Base-by-base conservation (phyloP, 2,797 vertebrate genomes). In the Lepilemur ruficaudatus region DNA sequence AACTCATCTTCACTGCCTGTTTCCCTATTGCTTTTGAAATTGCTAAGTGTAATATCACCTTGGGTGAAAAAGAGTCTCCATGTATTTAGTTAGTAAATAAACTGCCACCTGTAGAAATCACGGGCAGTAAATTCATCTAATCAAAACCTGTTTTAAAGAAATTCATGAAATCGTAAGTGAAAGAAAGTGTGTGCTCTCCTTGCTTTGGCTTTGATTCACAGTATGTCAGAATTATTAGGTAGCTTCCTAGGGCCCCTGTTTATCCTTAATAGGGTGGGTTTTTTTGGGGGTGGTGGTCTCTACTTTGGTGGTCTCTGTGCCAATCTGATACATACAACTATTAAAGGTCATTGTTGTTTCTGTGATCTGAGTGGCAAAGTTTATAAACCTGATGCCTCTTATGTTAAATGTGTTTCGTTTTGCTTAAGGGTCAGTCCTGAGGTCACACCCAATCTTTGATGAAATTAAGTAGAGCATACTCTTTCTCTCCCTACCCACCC, bases 11-110 rank as follows among this genome's bases (percentile, higher is more conserved):
- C 78, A 76, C 43, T 91, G 59, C 69, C 4, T 92, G 1, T 93
- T 92, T 95, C 14, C 38, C 15, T 25, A 48, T 82, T 93, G 59
- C 65, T 85, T 94, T 88, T 78, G 35, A 92, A 96, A 61, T 82
- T 72, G 76, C 69, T 63, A 84, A 91, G 89, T 69, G 17, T 94
- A 73, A 32, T 59, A 91, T 38, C 79, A 57, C 48, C 15, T 86
- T 46, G 8, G 35, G 22, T 89, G 72, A 93, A 78, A 93, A 96
- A 69, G 43, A 72, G 73, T 67, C 38, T 25, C 17, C 5, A 30
- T 80, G 35, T 92, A 38, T 78, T 94, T 88, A 80, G 25, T 89
- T 86, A 50, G 20, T 88, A 94, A 89, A 63, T 93, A 88, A 95
- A 67, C 32, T 87, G 41, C 35, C 52, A 84, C 41, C n/a, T 88